phyloP scores from a whole-genome alignment of 2,888 invertebrate genomes.

The Xylocampa areola region DNA sequence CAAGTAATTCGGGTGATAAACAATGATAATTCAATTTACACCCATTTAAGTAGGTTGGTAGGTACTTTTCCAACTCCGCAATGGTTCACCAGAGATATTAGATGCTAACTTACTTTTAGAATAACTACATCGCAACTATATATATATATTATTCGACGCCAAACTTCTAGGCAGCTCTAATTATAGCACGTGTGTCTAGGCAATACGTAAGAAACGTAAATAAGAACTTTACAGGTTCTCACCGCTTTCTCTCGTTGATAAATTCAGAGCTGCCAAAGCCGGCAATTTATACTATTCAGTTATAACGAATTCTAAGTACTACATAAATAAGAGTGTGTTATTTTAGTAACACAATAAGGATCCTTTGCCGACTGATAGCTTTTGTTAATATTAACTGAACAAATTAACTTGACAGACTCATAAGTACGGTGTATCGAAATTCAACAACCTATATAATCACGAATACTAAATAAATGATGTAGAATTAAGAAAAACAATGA shows the following conservation, averaged over 20 bases:
- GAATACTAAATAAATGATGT: conserved; percentile 27
- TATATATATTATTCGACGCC: background rate
- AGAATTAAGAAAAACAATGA: conserved; percentile 21
- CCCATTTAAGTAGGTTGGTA: conserved; percentile 10
- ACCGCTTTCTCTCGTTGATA: no score
- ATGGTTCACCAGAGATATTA: conserved; percentile 7
- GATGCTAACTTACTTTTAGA: conserved; percentile 3
- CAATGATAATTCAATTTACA: conserved; percentile 9
- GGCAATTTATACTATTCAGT: background rate
- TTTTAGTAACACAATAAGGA: conserved; percentile 3
- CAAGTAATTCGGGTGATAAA: conserved; percentile 36
- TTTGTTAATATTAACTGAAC: conserved; percentile 8
- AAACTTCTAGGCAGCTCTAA: no score
- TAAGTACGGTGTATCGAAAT: conserved; percentile 21
- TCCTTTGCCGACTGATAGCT: no score
- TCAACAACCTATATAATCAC: conserved; percentile 24
- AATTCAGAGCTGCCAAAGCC: no score
- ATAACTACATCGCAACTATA: background rate
- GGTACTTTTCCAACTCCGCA: conserved; percentile 3
- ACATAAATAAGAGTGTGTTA: conserved; percentile 3
- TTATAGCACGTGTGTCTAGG: no score
- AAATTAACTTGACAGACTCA: conserved; percentile 49
- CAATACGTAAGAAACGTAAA: no score
- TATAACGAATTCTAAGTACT: conserved; percentile 2
- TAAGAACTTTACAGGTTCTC: no score